These are phyloP conservation scores for Acanthosepion esculentum DNA, from an alignment of 2,888 invertebrate species.

Conservation along the genomic window DNA sequence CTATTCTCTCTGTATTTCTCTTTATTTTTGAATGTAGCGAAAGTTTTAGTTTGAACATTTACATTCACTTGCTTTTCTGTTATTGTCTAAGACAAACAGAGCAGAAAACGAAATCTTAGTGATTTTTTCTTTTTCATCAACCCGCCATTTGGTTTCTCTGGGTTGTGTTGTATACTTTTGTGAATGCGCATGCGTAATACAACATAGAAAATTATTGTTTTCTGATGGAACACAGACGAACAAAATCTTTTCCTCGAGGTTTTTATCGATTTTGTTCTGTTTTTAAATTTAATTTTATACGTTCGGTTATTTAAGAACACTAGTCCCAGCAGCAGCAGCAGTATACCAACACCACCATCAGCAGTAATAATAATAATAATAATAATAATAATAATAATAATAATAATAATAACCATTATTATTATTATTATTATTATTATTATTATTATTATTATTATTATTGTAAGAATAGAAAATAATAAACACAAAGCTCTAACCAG, in stretches of 20 bases:
- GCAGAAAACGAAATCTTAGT: background rate
- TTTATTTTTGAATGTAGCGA: background rate
- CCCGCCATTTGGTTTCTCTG: background rate
- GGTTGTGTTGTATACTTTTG: background rate
- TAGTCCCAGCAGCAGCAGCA: too few relatives aligned
- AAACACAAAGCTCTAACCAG: too few relatives aligned
- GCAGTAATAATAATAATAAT: too few relatives aligned
- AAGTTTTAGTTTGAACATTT: background rate
- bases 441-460: too few relatives aligned
- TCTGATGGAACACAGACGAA: background rate
- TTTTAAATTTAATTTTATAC: background rate
- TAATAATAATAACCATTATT: too few relatives aligned
- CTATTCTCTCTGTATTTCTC: background rate
- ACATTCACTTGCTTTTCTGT: background rate
- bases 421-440: too few relatives aligned
- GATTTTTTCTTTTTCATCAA: background rate
- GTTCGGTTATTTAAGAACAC: background rate
- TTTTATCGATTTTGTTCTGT: background rate
- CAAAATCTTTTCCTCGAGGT: background rate
- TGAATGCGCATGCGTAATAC: background rate
- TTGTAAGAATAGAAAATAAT: too few relatives aligned
- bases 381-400: too few relatives aligned
- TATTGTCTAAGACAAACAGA: conserved; percentile 22
- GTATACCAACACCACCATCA: background rate
- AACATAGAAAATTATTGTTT: background rate